Conservation (phyloP, 2,797 vertebrate genomes). For the Lindbergichthys nudifrons region DNA sequence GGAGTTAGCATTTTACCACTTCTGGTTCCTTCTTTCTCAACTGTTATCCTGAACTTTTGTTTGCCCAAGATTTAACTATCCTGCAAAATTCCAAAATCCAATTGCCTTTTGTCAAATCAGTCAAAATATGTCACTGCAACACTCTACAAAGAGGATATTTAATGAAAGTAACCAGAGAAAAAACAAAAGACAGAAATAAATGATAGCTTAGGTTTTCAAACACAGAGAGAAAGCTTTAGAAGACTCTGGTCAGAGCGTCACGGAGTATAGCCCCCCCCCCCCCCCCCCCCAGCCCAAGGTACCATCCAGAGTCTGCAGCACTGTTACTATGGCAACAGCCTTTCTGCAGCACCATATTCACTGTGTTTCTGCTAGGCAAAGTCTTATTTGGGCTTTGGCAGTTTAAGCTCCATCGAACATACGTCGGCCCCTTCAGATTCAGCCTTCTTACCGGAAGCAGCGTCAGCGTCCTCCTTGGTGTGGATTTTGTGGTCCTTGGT, state of each 20-base stretch:
- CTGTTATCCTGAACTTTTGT: no score
- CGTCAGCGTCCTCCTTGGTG: slow-evolving; percentile 94
- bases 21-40: no score
- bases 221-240: slow-evolving; percentile 1
- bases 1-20: no score
- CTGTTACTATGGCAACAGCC: slow-evolving; percentile 72
- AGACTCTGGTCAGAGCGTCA: slow-evolving; percentile 16
- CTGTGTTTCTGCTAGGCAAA: slow-evolving; percentile 16
- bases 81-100: no score
- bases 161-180: background rate
- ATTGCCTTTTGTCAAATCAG: no score
- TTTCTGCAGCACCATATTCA: slow-evolving; percentile 35
- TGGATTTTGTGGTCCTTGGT: slow-evolving; percentile 99
- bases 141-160: background rate
- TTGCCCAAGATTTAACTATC: no score
- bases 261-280: slow-evolving; percentile 1
- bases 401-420: slow-evolving; percentile 13
- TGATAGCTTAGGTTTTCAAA: background rate
- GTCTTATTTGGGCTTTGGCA: slow-evolving; percentile 30
- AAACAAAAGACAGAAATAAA: background rate
- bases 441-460: slow-evolving; percentile 87
- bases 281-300: slow-evolving; percentile 32
- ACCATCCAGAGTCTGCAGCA: slow-evolving; percentile 49
- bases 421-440: background rate
- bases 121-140: no score